phyloP scores from a whole-genome alignment of 2,797 vertebrate species.

The Danio choprae region DNA sequence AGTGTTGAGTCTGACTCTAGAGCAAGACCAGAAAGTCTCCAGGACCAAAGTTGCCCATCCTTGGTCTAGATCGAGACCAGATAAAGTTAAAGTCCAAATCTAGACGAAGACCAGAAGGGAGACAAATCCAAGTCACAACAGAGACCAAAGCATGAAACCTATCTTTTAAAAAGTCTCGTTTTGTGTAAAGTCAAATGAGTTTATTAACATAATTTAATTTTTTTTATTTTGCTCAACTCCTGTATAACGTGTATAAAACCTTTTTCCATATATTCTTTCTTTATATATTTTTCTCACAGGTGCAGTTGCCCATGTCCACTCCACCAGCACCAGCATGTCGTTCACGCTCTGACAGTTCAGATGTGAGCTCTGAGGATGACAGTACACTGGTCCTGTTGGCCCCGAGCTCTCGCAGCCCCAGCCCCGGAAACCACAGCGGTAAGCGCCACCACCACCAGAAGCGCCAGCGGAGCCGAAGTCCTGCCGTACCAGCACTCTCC shows the following conservation, averaged over 20 bases:
- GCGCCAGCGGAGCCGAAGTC: constrained; percentile 78
- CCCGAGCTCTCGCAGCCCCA: constrained; percentile 88
- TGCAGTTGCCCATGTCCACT: constrained; percentile 81
- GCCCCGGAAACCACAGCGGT: constrained; percentile 76
- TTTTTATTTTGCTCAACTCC: background rate
- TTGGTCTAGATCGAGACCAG: no score
- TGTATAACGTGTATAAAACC: background rate
- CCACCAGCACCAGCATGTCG: constrained; percentile 76
- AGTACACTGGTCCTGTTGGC: constrained; percentile 92
- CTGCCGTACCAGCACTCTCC: constrained; percentile 79
- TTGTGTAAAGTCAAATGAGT: background rate
- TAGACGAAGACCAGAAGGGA: no score
- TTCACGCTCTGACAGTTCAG: constrained; percentile 82
- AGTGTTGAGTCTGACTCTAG: no score
- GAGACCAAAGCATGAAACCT: no score
- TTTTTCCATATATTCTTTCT: background rate
- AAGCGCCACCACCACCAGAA: constrained; percentile 71
- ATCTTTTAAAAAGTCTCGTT: no score
- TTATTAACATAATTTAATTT: background rate
- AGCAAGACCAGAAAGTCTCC: no score
- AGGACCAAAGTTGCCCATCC: no score
- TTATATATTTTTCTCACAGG: constrained; percentile 72
- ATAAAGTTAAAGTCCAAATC: no score
- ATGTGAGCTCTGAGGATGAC: constrained; percentile 91
- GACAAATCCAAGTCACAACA: no score